Evolutionary conservation across 2,797 vertebrate genomes (phyloP), one percentile per base, ranked within the genome.

Genomic region (Leptatherina wallacei): DNA sequence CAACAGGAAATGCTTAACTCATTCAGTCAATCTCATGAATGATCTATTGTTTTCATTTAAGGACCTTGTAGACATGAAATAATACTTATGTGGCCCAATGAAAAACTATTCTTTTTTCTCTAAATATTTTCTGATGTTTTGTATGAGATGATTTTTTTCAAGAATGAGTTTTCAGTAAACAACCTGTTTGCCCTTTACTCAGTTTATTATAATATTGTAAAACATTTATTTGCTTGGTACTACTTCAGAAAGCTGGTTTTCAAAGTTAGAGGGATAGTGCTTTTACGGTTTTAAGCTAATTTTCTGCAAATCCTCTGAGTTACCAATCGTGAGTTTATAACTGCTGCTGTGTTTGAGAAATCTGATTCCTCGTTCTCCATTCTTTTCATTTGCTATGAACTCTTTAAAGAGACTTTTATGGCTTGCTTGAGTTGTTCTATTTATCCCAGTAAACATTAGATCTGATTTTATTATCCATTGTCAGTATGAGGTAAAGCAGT

Each of bases 401-500:
- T 32, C 44, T 42, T 70, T 59, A 33, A 4, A 59, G 4, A 22
- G 47, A 49, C 56, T 30, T 20, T 62, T 47, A 40, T 47, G 63
- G 54, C 61, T 20, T 3, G 29, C n/a, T 44, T 27, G 63, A 75
- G 36, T 59, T 59, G 58, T 52, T 58, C 61, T 33, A 55, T 76
- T 57, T 58, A 64, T 85, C 82, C 77, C 47, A 12, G 52, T 24
- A 56, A 80, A 30, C 75, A 47, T 68, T 63, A 35, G 52, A 72
- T 77, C 82, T 36, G 58, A 52, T 67, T 64, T 42, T 6, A 64
- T 79, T 71, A 77, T 65, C 69, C 42, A 78, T 80, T 76, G 80
- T 85, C 83, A 62, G 70, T 4, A 68, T 75, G 78, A 86, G 74
- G 80, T 89, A 78, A 88, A 71, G 76, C 82, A 71, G 78, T 57